phyloP scores from a whole-genome alignment of 2,113 vertebrate species.

The Microtus montanus region DNA sequence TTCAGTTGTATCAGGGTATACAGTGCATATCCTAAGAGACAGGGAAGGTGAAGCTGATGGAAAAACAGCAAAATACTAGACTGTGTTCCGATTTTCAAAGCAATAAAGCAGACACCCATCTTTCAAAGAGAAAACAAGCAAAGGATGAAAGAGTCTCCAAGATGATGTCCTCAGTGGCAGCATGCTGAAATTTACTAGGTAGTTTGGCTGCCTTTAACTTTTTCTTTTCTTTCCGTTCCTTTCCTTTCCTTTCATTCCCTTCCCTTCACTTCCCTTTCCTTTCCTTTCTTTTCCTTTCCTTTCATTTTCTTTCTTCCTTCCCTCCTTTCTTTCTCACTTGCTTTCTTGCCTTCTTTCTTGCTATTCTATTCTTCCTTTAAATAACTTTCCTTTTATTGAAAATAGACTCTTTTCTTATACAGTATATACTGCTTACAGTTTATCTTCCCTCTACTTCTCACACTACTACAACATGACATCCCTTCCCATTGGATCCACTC shows the following conservation, averaged over 20 bases:
- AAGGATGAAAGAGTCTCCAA: background rate
- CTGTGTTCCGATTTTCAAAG: conserved; percentile 1
- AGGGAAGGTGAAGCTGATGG: background rate
- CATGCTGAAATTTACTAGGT: background rate
- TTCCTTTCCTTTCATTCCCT: background rate
- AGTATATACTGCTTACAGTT: background rate
- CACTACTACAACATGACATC: background rate
- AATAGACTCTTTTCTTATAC: background rate
- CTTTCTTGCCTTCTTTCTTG: no score
- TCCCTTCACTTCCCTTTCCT: no score
- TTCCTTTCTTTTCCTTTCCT: no score
- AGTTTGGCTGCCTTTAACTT: background rate
- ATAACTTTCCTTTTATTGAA: background rate
- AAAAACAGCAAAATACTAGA: background rate
- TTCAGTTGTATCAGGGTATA: background rate
- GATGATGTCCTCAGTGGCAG: background rate
- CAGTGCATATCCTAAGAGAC: background rate
- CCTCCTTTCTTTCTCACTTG: background rate
- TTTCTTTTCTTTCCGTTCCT: no score
- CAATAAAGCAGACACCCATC: background rate
- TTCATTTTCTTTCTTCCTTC: background rate
- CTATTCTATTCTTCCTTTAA: background rate
- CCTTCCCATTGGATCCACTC: background rate
- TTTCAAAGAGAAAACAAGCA: background rate
- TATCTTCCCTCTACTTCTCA: background rate